Percentiles rank a stretch among this genome's conserved stretches.
Conservation (phyloP, 2,888 invertebrate genomes). For the Tetropium fuscum region DNA sequence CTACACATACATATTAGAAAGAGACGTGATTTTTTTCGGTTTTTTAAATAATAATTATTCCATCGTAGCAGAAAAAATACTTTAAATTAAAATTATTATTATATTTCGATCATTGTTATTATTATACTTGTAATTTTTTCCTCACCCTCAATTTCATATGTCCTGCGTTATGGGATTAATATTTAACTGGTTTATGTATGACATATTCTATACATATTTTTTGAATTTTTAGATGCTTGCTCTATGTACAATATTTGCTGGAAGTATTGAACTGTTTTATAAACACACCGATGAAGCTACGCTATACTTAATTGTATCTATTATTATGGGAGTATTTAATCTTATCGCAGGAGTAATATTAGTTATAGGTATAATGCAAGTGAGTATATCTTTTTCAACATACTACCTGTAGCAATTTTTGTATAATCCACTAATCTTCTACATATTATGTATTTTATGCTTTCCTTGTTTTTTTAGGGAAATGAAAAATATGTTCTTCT, state of each 20-base stretch:
- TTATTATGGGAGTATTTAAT: conserved; percentile 41
- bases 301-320: conserved; percentile 34
- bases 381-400: conserved; percentile 19
- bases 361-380: conserved; percentile 37
- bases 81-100: no score
- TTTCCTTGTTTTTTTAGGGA: conserved; percentile 51
- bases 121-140: no score
- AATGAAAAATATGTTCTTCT: conserved; percentile 52
- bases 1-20: no score
- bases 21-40: no score
- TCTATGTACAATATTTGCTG: conserved; percentile 29
- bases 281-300: conserved; percentile 26
- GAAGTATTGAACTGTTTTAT: conserved; percentile 28
- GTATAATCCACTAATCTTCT: not conserved
- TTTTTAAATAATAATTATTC: no score
- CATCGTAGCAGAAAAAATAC: no score
- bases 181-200: not conserved
- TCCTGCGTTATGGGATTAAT: no score
- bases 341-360: conserved; percentile 33
- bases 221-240: conserved; percentile 38
- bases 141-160: no score
- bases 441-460: conserved; percentile 5
- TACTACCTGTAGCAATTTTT: not conserved
- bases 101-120: no score
- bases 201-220: not conserved